Conservation (phyloP, 2,797 vertebrate species). For the Enteromius argenteus region DNA sequence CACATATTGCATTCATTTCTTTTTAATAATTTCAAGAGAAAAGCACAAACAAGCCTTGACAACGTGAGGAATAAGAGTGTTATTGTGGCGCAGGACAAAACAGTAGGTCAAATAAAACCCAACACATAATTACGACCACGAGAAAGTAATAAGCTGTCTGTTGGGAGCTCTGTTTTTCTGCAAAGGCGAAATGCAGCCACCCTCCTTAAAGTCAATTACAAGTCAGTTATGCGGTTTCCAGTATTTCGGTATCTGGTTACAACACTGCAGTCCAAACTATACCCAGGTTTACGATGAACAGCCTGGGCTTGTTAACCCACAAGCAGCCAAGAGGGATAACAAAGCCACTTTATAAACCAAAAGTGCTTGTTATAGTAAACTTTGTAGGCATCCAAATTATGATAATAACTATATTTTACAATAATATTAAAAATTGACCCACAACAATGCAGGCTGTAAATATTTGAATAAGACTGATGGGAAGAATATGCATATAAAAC, state of each 20-base stretch:
- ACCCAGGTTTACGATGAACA: slow-evolving; percentile 39
- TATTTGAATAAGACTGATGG: neutral
- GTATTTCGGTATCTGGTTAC: slow-evolving; percentile 54
- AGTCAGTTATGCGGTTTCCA: slow-evolving; percentile 55
- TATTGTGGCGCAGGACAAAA: slow-evolving; percentile 45
- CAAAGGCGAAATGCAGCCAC: slow-evolving; percentile 38
- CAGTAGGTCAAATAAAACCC: slow-evolving; percentile 58
- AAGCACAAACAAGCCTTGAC: neutral
- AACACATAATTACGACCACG: slow-evolving; percentile 56
- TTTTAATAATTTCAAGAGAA: neutral
- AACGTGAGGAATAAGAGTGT: slow-evolving; percentile 12
- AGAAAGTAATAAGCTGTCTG: slow-evolving; percentile 57
- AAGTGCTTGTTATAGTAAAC: neutral
- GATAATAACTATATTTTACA: neutral
- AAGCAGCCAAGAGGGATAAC: slow-evolving; percentile 14
- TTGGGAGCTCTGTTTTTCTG: slow-evolving; percentile 52
- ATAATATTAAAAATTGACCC: neutral
- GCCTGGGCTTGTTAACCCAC: slow-evolving; percentile 37
- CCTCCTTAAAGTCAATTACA: slow-evolving; percentile 57
- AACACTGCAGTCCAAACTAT: slow-evolving; percentile 10
- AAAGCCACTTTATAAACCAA: slow-evolving; percentile 4
- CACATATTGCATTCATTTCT: neutral
- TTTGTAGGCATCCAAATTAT: neutral
- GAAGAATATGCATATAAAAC: neutral
- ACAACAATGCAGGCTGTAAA: neutral